phyloP scores from a whole-genome alignment of 2,888 invertebrate genomes.

The Leptinotarsa juncta region DNA sequence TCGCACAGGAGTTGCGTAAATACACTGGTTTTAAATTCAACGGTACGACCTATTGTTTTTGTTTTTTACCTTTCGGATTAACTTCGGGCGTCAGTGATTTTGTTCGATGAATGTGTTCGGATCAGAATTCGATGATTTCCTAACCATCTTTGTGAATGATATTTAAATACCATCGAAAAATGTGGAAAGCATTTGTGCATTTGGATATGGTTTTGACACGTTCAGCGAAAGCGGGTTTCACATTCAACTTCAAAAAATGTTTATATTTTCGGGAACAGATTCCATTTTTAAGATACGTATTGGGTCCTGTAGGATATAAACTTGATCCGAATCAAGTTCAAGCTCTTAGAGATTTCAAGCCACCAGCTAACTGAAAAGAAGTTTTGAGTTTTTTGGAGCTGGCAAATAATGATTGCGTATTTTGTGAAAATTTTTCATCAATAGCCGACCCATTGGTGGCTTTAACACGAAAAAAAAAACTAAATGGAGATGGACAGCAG shows the following conservation, averaged over 20 bases:
- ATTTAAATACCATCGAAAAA: not conserved
- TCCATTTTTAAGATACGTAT: not conserved
- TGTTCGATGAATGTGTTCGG: too few species aligned
- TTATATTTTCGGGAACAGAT: not conserved
- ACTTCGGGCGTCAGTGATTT: not conserved
- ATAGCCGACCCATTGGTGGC: not conserved
- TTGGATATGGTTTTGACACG: not conserved
- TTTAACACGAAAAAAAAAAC: not conserved
- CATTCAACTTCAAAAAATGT: not conserved
- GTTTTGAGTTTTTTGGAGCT: too few species aligned
- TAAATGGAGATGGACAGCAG: not conserved
- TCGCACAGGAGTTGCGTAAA: not conserved
- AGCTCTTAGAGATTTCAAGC: not conserved
- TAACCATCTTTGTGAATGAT: not conserved
- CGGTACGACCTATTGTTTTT: constrained; percentile 6
- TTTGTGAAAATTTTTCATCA: not conserved
- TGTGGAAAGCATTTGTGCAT: not conserved
- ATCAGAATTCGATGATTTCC: too few species aligned
- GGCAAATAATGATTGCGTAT: too few species aligned
- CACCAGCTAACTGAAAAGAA: too few species aligned
- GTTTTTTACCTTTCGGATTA: not conserved
- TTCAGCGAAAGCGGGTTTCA: not conserved
- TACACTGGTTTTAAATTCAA: too few species aligned
- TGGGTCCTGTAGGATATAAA: too few species aligned
- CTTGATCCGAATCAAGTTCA: not conserved